Conservation (phyloP, 2,113 vertebrate genomes). For the Trogon melanurus region DNA sequence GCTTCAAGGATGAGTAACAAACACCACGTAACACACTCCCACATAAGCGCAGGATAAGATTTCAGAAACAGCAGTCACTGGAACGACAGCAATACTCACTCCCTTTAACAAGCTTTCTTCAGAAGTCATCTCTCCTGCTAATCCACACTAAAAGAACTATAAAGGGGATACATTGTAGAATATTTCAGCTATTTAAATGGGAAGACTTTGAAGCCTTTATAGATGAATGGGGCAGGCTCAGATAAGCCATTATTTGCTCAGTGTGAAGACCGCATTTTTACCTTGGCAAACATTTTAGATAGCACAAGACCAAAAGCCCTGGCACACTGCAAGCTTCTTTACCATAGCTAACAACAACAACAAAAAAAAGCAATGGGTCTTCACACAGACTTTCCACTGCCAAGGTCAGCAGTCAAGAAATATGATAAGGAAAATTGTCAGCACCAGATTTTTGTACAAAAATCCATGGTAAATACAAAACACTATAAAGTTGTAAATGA, state of each 20-base stretch:
- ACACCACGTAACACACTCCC: neutral
- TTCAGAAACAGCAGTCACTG: neutral
- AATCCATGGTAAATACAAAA: neutral
- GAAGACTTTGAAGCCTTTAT: neutral
- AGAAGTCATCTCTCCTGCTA: neutral
- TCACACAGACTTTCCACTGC: neutral
- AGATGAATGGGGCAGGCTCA: neutral
- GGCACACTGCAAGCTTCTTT: neutral
- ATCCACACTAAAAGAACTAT: neutral
- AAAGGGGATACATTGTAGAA: neutral
- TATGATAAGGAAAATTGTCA: neutral
- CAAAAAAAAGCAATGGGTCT: neutral
- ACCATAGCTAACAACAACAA: neutral
- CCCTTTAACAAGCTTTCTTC: neutral
- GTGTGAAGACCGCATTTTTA: neutral
- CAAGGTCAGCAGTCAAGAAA: constrained; percentile 27
- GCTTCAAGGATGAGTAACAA: constrained; percentile 37
- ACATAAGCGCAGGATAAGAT: neutral
- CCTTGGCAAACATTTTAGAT: constrained; percentile 27
- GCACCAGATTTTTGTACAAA: neutral
- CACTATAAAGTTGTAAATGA: neutral
- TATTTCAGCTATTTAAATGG: neutral
- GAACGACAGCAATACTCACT: neutral
- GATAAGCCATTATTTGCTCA: neutral
- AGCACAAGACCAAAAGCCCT: neutral